These are phyloP conservation scores for Bombus ignitus DNA, from an alignment of 1,140 invertebrate genomes.

Conservation along the genomic window DNA sequence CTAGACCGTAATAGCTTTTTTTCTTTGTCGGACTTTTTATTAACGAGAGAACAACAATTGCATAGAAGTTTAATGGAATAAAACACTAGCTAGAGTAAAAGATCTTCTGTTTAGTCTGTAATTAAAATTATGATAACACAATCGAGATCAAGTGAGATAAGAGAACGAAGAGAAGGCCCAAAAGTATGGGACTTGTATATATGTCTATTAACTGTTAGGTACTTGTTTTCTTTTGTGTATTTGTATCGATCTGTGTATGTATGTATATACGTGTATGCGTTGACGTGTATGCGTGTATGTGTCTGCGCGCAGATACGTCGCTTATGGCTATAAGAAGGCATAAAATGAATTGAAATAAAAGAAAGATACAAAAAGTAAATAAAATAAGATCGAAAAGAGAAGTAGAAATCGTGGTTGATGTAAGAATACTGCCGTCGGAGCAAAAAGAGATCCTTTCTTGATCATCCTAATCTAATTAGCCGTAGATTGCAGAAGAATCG, in stretches of 20 bases:
- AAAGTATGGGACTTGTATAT: neutral
- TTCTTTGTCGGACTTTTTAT: constrained; percentile 73
- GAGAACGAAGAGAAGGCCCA: neutral
- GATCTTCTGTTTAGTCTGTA: constrained; percentile 49
- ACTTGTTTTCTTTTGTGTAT: neutral
- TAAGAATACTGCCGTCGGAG: constrained; percentile 44
- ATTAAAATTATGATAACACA: constrained; percentile 54
- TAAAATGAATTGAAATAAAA: neutral
- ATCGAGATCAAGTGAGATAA: constrained; percentile 24
- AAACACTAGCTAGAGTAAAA: constrained; percentile 73
- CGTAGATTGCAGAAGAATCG: constrained; percentile 72
- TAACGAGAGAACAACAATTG: constrained; percentile 78
- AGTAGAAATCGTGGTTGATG: constrained; percentile 19
- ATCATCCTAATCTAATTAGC: constrained; percentile 71
- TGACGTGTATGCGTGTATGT: neutral
- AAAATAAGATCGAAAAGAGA: neutral
- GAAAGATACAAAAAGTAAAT: neutral
- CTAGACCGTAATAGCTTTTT: constrained; percentile 50
- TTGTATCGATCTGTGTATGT: neutral
- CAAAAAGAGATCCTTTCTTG: constrained; percentile 61
- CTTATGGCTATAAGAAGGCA: neutral
- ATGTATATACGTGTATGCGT: too few relatives aligned
- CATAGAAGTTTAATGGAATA: constrained; percentile 74
- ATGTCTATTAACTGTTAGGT: neutral
- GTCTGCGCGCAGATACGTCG: neutral